These are phyloP conservation scores for Sternarchorhynchus goeldii DNA, from an alignment of 2,797 vertebrate species.

Conservation along the genomic window DNA sequence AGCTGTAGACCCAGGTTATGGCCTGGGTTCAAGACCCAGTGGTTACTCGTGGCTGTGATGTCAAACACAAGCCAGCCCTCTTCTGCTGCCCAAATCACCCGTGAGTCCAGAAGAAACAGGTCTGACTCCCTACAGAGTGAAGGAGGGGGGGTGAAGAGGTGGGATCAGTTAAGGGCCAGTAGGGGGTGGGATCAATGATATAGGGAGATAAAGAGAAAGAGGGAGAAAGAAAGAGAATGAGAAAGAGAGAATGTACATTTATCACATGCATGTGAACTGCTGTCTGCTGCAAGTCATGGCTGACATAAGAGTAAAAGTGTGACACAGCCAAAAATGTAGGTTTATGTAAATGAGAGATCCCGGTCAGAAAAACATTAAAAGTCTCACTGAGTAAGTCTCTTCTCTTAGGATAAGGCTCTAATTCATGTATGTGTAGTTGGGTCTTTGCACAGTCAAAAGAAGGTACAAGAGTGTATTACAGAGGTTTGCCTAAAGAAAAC, in stretches of 20 bases:
- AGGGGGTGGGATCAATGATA: not conserved
- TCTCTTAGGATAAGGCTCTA: too few species aligned
- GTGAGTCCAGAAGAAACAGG: slow-evolving; percentile 90
- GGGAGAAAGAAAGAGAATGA: not conserved
- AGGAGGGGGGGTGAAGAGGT: slow-evolving; percentile 34
- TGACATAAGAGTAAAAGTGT: too few species aligned
- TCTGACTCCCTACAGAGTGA: slow-evolving; percentile 84
- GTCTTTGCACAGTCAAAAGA: not conserved
- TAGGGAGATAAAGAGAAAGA: not conserved
- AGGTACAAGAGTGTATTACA: slow-evolving; percentile 1
- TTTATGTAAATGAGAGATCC: too few species aligned
- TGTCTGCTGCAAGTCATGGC: too few species aligned
- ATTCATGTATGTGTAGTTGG: slow-evolving; percentile 7
- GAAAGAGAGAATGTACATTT: slow-evolving; percentile 15
- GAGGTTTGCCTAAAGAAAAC: not conserved
- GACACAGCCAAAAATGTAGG: too few species aligned
- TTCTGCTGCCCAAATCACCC: slow-evolving; percentile 95
- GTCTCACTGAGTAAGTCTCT: too few species aligned
- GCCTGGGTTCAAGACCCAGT: slow-evolving; percentile 95
- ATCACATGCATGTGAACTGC: too few species aligned
- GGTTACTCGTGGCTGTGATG: slow-evolving; percentile 95
- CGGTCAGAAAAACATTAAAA: too few species aligned
- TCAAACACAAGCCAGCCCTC: slow-evolving; percentile 98
- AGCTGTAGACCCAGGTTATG: slow-evolving; percentile 94
- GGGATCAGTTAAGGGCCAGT: slow-evolving; percentile 28